Base-by-base conservation (phyloP, 1,140 invertebrate genomes). In the Nasonia longicornis region DNA sequence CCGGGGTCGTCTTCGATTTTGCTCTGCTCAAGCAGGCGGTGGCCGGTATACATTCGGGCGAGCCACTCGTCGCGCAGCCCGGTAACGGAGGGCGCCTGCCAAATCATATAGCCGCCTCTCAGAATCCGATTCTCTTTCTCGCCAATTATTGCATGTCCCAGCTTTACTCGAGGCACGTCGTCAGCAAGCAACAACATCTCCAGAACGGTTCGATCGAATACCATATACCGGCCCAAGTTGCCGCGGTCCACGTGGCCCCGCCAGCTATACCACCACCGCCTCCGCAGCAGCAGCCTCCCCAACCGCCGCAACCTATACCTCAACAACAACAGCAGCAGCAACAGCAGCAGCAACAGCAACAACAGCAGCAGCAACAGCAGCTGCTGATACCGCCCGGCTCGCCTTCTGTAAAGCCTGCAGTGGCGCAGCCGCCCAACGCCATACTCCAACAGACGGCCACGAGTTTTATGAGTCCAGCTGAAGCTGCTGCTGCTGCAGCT, bases 121-220 rank as follows among this genome's bases (percentile, higher is more conserved):
- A 93, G 82, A 93, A 93, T 84, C 94, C 94, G 2, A 92, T 95
- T 64, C 88, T 95, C 45, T 94, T 95, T 85, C 91, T 95, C 35
- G 94, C 94, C 4, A 95, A 95, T 84, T 95, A 94, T 83, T 95
- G 93, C 87, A 94, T 93, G 92, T 94, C 94, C 8, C 93, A 94
- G 84, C 87, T 95, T n/a, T 95, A 94, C 87, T 93, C 94, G 52
- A 91, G 94, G 63, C 94, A 95, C 84, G 91, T 94, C 3, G 84
- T 94, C 2, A 91, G 92, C 72, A 93, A 93, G 84, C 93, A 93
- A 82, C 89, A 91, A 69, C 91, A 91, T 35, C 82, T 91, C 77
- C 90, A 92, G 80, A 93, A 93, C 82, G 93, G 93, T 35, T 90
- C 90, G 64, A 91, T 92, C 45, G 93, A 93, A 74, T 93, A 92